phyloP scores from a whole-genome alignment of 2,113 vertebrate species.

The human region GRCh38 chr19:35790001-35790500 shows the following conservation, averaged over 20 bases:
- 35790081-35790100: neutral
- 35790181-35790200: neutral
- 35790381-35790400: constrained; percentile 73
- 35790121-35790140: neutral
- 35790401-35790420: constrained; percentile 78
- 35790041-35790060: neutral
- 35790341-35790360: constrained; percentile 75
- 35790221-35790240: constrained; percentile 38
- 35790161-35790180: constrained; percentile 24
- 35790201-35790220: neutral
- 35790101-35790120: constrained; percentile 5
- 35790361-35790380: constrained; percentile 78
- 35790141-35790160: neutral
- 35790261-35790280: neutral
- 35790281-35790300: neutral
- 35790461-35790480: constrained; percentile 79
- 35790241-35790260: neutral
- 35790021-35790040: neutral
- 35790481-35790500: constrained; percentile 65
- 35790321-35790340: constrained; percentile 69
- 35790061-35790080: neutral
- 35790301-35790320: neutral
- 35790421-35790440: constrained; percentile 78
- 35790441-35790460: constrained; percentile 72
- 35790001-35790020: constrained; percentile 43